Evolutionary conservation across 2,888 invertebrate genomes (phyloP).

Genomic region (Ypsolopha scabrella): DNA sequence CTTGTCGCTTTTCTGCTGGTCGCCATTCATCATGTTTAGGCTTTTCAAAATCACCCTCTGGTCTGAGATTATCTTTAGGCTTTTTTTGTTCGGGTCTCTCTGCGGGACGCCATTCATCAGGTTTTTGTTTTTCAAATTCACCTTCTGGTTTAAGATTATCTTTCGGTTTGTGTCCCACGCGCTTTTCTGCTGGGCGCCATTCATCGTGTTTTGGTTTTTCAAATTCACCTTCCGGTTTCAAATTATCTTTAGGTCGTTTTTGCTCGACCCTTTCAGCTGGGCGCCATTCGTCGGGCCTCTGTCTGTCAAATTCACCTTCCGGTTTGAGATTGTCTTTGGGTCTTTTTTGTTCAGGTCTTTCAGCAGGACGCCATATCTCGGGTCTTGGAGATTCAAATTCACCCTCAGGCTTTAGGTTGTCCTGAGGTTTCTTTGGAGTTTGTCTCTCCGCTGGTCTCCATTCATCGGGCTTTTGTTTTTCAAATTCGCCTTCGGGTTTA

Average conservation of each 20-base stretch:
- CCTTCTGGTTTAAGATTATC: slow-evolving; percentile 61
- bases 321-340: slow-evolving; percentile 68
- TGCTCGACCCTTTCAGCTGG: slow-evolving; percentile 36
- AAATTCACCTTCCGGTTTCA: slow-evolving; percentile 50
- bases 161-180: slow-evolving; percentile 24
- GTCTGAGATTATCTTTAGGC: slow-evolving; percentile 60
- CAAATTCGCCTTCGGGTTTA: slow-evolving; percentile 55
- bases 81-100: slow-evolving; percentile 40
- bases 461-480: slow-evolving; percentile 33
- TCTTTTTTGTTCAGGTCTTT: slow-evolving; percentile 45
- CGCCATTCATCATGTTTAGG: slow-evolving; percentile 45
- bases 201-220: slow-evolving; percentile 37
- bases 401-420: slow-evolving; percentile 65
- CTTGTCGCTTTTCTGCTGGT: slow-evolving; percentile 62
- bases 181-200: slow-evolving; percentile 41
- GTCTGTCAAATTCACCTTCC: slow-evolving; percentile 69
- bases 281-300: slow-evolving; percentile 26
- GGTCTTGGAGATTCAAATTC: slow-evolving; percentile 63
- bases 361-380: slow-evolving; percentile 54
- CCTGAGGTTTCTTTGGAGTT: slow-evolving; percentile 38
- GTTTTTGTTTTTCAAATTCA: slow-evolving; percentile 53
- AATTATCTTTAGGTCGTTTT: slow-evolving; percentile 47
- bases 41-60: slow-evolving; percentile 44
- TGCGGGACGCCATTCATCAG: slow-evolving; percentile 45
- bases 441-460: slow-evolving; percentile 57